Conservation (phyloP, 2,797 vertebrate species). For the Ambastaia sidthimunki region DNA sequence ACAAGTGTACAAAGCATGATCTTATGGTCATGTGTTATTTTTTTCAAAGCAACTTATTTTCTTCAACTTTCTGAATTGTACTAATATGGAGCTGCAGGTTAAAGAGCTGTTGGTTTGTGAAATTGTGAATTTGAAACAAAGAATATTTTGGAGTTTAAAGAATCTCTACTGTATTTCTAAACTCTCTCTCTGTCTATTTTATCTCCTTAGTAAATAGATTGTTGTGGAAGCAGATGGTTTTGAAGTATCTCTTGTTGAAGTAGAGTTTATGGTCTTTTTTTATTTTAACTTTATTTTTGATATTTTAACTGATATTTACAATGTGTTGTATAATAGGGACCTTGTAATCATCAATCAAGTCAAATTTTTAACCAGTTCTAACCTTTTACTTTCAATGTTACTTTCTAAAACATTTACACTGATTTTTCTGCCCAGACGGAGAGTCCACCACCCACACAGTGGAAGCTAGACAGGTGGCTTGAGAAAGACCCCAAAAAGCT, state of each 20-base stretch:
- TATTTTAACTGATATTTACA: slow-evolving; percentile 3
- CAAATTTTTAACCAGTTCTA: background rate
- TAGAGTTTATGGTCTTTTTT: background rate
- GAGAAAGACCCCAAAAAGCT: slow-evolving; percentile 88
- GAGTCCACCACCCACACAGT: slow-evolving; percentile 86
- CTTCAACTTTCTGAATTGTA: slow-evolving; percentile 5
- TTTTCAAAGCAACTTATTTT: background rate
- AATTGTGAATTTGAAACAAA: slow-evolving; percentile 1
- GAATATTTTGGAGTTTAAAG: background rate
- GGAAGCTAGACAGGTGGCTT: slow-evolving; percentile 98
- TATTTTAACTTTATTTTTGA: background rate
- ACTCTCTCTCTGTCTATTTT: slow-evolving; percentile 12
- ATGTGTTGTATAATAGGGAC: background rate
- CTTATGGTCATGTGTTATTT: too few relatives aligned
- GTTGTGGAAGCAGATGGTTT: background rate
- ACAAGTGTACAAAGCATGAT: too few relatives aligned
- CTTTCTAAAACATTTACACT: background rate
- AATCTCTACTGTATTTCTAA: slow-evolving; percentile 18
- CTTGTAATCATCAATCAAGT: background rate
- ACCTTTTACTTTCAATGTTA: background rate
- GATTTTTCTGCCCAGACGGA: slow-evolving; percentile 74
- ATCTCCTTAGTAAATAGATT: background rate
- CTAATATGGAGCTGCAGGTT: background rate
- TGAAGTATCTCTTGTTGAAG: background rate
- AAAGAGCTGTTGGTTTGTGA: slow-evolving; percentile 20